Evolutionary conservation across 2,113 vertebrate species (phyloP).

Genomic region (Antechinus flavipes): DNA sequence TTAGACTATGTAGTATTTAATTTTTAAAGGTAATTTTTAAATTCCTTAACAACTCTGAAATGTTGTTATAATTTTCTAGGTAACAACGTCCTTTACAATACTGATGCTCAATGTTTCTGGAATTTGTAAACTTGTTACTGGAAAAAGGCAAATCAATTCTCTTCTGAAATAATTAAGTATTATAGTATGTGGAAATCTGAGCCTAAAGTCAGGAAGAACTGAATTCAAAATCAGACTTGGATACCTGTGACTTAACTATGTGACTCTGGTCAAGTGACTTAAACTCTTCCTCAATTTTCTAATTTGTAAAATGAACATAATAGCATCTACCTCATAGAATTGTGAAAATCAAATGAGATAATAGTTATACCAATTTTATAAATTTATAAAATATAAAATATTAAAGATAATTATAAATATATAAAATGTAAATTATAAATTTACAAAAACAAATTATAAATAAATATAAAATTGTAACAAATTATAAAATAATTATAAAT

Average conservation of each 20-base stretch:
- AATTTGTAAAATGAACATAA: neutral
- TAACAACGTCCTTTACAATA: neutral
- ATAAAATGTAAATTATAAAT: too few species aligned
- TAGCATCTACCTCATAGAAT: neutral
- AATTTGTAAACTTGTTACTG: neutral
- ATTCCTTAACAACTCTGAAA: neutral
- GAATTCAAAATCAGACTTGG: neutral
- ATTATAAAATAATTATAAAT: too few species aligned
- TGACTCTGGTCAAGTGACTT: neutral
- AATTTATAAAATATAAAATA: too few species aligned
- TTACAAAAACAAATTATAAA: too few species aligned
- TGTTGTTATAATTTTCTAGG: neutral
- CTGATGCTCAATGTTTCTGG: neutral
- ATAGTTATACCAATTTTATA: neutral
- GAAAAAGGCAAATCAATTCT: neutral
- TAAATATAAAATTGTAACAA: too few species aligned
- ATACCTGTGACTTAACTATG: neutral
- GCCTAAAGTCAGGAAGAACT: neutral
- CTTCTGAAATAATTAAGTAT: neutral
- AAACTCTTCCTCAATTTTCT: neutral
- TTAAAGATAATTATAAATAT: too few species aligned
- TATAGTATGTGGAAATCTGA: neutral
- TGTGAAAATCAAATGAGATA: neutral
- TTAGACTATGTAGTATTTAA: neutral
- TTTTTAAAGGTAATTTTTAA: neutral